Base-by-base conservation (phyloP, 2,888 invertebrate genomes). In the Heliconius sara region DNA sequence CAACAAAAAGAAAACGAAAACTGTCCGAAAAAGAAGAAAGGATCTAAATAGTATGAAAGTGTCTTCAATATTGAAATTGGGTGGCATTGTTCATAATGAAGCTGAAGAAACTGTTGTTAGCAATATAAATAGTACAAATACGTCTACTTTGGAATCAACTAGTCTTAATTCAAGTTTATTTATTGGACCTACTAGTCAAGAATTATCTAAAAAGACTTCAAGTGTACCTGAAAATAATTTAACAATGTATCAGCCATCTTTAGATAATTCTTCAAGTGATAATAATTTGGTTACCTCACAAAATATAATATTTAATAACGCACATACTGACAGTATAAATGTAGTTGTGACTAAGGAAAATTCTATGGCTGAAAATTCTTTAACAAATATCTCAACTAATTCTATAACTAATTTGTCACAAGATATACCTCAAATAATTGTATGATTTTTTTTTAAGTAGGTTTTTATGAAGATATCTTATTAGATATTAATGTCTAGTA, bases 21-120 rank as follows among this genome's bases (percentile, higher is more conserved):
- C 87, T 22, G 89, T 90, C 22, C 90, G 94, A n/a, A 91, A 90
- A 83, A 85, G 87, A 79, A 89, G 95, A 83, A 91, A 90, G 80
- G 95, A 89, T 16, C n/a, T 60, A 27, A 78, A 74, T 43, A 63
- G 39, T 1, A 39, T 74, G 60, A 78, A 74, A 57, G 67, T n/a
- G 7, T 78, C 74, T 27, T 68, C 78, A n/a, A 74, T 73, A 63
- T 57, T 74, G 5, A 78, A 74, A 68, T 60, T 78, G 77, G 89
- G 94, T 70, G 95, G 95, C 47, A 77, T 88, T 68, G 57, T 80
- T 22, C 70, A 77, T 65, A 73, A 83, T 39, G 82, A 82, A 27
- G 78, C 77, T 4, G 80, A 81, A 65, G 66, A 80, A 34, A 47
- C 43, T 13, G 16, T 19, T 10, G 16, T n/a, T 34, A 73, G 30